Percentiles rank a stretch among this genome's conserved stretches.
Evolutionary conservation across 2,888 invertebrate genomes (phyloP).

Genomic region (Sicus ferrugineus): DNA sequence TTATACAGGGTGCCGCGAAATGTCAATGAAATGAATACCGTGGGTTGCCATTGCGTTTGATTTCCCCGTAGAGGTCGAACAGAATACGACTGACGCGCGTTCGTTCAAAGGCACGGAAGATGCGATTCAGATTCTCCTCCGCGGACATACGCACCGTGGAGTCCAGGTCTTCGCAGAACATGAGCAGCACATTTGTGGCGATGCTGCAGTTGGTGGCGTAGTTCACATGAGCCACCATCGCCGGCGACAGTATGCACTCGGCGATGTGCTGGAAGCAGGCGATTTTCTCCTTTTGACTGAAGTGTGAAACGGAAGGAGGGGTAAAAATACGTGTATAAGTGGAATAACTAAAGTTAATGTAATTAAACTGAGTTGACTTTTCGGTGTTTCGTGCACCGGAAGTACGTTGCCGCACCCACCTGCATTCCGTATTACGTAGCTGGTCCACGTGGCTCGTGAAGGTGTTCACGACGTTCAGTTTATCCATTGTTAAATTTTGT

Average conservation of each 20-base stretch:
- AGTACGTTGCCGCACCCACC: conserved; percentile 46
- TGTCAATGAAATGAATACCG: conserved; percentile 46
- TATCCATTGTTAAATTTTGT: conserved; percentile 20
- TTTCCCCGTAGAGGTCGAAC: conserved; percentile 82
- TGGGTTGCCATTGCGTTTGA: conserved; percentile 77
- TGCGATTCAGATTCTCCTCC: conserved; percentile 81
- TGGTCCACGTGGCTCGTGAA: conserved; percentile 60
- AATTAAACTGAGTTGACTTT: too few species aligned
- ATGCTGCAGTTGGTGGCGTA: conserved; percentile 73
- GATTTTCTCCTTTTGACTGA: conserved; percentile 79
- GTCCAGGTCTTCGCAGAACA: conserved; percentile 79
- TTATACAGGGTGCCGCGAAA: not conserved
- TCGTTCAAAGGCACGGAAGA: conserved; percentile 75
- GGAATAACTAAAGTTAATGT: too few species aligned
- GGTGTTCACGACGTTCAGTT: conserved; percentile 46
- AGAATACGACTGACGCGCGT: conserved; percentile 77
- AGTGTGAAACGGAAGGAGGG: not conserved
- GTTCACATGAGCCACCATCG: conserved; percentile 66
- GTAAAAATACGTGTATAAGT: not conserved
- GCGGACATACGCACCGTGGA: conserved; percentile 81
- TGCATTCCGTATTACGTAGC: conserved; percentile 64
- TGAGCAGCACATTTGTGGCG: conserved; percentile 75
- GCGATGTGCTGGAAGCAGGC: conserved; percentile 75
- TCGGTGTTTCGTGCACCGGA: not conserved
- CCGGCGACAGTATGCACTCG: conserved; percentile 71